Conservation (phyloP, 1,140 invertebrate species). For the Lepidotrigona ventralis region DNA sequence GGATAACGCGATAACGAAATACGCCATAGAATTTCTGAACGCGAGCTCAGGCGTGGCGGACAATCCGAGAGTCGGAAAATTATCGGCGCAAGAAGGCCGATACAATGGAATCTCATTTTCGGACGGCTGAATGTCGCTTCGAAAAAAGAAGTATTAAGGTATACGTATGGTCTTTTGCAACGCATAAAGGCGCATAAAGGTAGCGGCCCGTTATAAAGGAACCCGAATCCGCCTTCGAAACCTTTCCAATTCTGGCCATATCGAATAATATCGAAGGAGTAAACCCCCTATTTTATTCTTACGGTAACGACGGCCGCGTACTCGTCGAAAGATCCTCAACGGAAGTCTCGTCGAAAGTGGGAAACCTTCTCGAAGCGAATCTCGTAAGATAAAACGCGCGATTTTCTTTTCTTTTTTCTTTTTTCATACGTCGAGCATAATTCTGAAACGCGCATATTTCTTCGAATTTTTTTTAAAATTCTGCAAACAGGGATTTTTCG, state of each 20-base stretch:
- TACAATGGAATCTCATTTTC: constrained; percentile 49
- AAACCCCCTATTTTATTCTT: constrained; percentile 38
- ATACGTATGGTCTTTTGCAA: constrained; percentile 26
- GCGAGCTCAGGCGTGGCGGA: not conserved
- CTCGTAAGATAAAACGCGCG: not conserved
- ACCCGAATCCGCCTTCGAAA: constrained; percentile 30
- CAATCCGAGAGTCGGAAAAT: constrained; percentile 37
- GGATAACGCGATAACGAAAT: constrained; percentile 2
- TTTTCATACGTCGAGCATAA: not conserved
- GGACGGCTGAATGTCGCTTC: not conserved
- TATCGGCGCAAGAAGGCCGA: constrained; percentile 15
- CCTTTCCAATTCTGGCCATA: constrained; percentile 55
- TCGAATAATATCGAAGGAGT: constrained; percentile 40
- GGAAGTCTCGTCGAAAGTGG: constrained; percentile 16
- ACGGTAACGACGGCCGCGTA: constrained; percentile 29
- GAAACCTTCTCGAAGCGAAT: not conserved
- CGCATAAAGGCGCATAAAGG: constrained; percentile 22
- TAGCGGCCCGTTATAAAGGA: constrained; percentile 26
- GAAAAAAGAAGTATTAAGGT: constrained; percentile 9
- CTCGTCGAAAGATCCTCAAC: constrained; percentile 38
- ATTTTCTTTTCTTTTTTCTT: not conserved
- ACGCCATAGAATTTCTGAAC: not conserved
- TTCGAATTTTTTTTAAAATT: not conserved
- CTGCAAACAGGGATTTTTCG: not conserved
- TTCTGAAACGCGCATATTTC: not conserved